Base-by-base conservation (phyloP, 2,113 vertebrate genomes). In the Halichoerus grypus region DNA sequence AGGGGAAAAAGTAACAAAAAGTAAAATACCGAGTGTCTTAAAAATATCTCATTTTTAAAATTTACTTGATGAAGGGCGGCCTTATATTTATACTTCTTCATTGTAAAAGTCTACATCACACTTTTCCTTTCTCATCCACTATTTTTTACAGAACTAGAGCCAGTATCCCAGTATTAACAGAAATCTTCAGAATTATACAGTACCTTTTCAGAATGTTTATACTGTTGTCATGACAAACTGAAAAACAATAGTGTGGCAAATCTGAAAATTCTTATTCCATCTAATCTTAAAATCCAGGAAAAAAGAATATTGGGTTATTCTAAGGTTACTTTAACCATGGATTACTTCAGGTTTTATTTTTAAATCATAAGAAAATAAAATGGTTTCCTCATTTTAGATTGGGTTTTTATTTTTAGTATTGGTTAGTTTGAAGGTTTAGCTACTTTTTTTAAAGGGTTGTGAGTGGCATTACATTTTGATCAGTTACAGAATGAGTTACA, bases 401-500 rank as follows among this genome's bases (percentile, higher is more conserved):
- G 87, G 77, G 76, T 53, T 97, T 96, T 97, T 91, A 61, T 93
- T 93, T 97, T 97, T 88, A 84, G 39, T 72, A 69, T 96, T 94
- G n/a, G 91, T 96, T 74, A 96, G 83, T 94, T 90, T 85, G 63
- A 97, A 96, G 92, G 46, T 88, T 0, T 92, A 94, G 95, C 91
- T 97, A 61, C 88, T 95, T 90, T 55, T 76, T 97, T 93, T 77
- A 83, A 98, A 96, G 53, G 74, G 51, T 92, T 92, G 26, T 96
- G 87, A 96, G 92, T 94, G 80, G 31, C 81, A 6, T 97, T 97
- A 91, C 93, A 85, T 96, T 98, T 97, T 97, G 49, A 85, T 96
- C 90, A 97, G 94, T 85, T 98, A 92, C 79, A 80, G 82, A 96
- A 97, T 98, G 88, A 98, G 91, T 97, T 98, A 93, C 88, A 63